Conservation (phyloP, 2,797 vertebrate species). For the Tokudaia tokunoshimensis region DNA sequence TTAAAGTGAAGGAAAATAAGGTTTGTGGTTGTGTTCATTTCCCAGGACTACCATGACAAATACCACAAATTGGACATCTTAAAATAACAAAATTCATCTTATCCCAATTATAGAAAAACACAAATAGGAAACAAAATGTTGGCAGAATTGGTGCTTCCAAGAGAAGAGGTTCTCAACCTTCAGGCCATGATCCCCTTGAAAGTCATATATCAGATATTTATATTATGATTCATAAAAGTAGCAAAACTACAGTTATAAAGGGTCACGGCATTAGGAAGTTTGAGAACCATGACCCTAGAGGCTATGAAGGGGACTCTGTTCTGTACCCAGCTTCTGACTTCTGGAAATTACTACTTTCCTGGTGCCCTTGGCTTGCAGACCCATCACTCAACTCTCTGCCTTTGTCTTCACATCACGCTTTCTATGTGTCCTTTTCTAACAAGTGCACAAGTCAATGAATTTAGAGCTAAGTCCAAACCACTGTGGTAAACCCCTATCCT, state of each 20-base stretch:
- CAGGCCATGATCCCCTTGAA: neutral
- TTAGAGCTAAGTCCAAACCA: neutral
- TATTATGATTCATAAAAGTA: neutral
- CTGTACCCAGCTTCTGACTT: neutral
- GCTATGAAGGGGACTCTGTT: neutral
- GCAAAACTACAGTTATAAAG: neutral
- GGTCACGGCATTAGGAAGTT: neutral
- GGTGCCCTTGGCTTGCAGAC: neutral
- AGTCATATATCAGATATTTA: neutral
- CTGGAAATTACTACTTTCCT: neutral
- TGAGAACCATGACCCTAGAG: neutral
- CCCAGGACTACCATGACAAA: neutral
- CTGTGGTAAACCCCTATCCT: neutral
- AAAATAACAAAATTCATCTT: neutral
- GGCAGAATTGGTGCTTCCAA: neutral
- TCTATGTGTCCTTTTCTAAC: neutral
- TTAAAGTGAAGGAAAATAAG: slow-evolving; percentile 9
- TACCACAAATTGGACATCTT: neutral
- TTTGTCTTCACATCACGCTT: neutral
- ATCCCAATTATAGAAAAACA: neutral
- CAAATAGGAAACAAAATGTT: neutral
- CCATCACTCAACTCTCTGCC: neutral
- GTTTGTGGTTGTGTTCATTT: neutral
- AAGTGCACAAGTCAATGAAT: neutral
- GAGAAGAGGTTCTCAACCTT: neutral